These are phyloP conservation scores for Siniperca chuatsi DNA, from an alignment of 2,113 vertebrate species.

Conservation along the genomic window DNA sequence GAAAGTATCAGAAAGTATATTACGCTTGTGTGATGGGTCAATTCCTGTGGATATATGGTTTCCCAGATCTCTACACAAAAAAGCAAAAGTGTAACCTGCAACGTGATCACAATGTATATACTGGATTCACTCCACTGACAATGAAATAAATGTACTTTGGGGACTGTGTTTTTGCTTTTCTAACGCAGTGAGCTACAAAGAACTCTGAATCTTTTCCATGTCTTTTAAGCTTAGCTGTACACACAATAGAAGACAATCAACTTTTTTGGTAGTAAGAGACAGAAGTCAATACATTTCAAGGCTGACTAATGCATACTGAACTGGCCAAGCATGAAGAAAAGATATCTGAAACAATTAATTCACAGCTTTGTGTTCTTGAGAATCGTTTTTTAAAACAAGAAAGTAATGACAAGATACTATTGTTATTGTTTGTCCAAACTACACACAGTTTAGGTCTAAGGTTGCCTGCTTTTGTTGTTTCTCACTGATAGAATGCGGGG, in stretches of 20 bases:
- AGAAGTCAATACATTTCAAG: neutral
- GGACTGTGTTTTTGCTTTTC: slow-evolving; percentile 16
- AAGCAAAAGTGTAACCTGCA: slow-evolving; percentile 5
- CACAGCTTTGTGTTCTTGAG: neutral
- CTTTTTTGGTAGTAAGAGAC: neutral
- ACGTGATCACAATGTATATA: neutral
- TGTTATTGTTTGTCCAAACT: neutral
- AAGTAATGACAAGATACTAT: neutral
- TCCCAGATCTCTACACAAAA: slow-evolving; percentile 5
- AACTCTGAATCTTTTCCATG: neutral
- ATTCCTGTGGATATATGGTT: neutral
- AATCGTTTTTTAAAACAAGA: neutral
- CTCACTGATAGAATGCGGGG: neutral
- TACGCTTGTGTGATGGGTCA: neutral
- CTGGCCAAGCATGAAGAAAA: neutral
- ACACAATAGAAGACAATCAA: neutral
- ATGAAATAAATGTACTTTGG: neutral
- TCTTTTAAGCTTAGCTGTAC: neutral
- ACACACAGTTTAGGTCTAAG: neutral
- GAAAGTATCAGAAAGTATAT: slow-evolving; percentile 1
- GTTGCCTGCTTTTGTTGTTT: neutral
- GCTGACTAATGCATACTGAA: neutral
- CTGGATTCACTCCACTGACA: slow-evolving; percentile 9
- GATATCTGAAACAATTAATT: neutral
- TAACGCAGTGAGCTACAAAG: neutral